These are phyloP conservation scores for Lepisosteus osseus DNA, from an alignment of 2,113 vertebrate genomes.

Conservation along the genomic window DNA sequence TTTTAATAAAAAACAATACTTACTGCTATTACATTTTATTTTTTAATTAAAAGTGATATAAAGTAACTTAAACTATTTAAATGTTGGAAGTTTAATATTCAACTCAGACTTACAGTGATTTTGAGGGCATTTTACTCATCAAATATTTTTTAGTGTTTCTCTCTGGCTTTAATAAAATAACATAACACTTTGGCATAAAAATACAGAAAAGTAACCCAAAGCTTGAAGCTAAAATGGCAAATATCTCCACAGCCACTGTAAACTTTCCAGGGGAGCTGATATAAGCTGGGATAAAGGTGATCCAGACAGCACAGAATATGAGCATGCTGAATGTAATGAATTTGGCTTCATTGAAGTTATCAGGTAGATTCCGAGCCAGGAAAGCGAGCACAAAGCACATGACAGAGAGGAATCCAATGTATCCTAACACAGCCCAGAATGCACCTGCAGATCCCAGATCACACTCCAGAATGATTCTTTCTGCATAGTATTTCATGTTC, in stretches of 20 bases:
- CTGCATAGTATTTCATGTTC: constrained; percentile 12
- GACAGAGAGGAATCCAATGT: constrained; percentile 9
- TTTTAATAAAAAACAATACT: too few relatives aligned
- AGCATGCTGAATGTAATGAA: constrained; percentile 18
- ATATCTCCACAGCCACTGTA: constrained; percentile 69
- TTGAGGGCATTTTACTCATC: constrained; percentile 17
- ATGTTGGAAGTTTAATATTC: too few relatives aligned
- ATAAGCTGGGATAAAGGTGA: constrained; percentile 66
- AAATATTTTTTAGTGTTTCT: constrained; percentile 59
- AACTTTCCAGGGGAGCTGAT: constrained; percentile 70
- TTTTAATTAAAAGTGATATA: too few relatives aligned
- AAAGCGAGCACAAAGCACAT: constrained; percentile 15
- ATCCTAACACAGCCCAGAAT: constrained; percentile 12
- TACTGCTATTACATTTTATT: too few relatives aligned
- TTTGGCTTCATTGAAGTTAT: constrained; percentile 21
- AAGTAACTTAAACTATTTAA: too few relatives aligned
- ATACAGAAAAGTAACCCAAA: constrained; percentile 63
- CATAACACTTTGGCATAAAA: constrained; percentile 65
- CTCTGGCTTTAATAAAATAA: constrained; percentile 59
- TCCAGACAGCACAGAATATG: constrained; percentile 37
- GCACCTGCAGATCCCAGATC: constrained; percentile 9
- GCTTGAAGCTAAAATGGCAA: constrained; percentile 67
- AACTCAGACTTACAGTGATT: neutral
- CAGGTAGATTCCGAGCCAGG: constrained; percentile 7
- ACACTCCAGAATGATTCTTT: constrained; percentile 13